phyloP scores from a whole-genome alignment of 2,113 vertebrate species.

The Willisornis vidua region DNA sequence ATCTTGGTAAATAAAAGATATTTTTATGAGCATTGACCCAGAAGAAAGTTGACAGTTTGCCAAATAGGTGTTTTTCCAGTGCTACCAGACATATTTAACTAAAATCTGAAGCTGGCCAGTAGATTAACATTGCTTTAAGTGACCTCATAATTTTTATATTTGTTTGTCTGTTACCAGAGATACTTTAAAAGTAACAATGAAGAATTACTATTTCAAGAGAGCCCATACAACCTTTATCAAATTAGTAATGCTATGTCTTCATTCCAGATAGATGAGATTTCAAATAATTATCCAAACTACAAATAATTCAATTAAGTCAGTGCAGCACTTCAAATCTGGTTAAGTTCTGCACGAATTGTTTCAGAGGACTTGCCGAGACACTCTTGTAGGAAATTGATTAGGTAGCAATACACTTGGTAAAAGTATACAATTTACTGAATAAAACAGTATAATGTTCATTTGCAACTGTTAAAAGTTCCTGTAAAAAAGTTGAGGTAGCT shows the following conservation, averaged over 20 bases:
- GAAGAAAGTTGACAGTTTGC: conserved; percentile 22
- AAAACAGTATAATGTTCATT: neutral
- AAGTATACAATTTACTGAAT: neutral
- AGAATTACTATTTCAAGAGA: neutral
- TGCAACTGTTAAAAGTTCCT: neutral
- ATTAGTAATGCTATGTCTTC: neutral
- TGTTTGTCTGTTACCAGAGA: conserved; percentile 12
- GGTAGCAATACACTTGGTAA: neutral
- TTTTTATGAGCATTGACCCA: conserved; percentile 49
- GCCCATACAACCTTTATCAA: neutral
- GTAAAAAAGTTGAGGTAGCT: neutral
- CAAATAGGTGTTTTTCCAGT: conserved; percentile 30
- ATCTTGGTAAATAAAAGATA: conserved; percentile 33
- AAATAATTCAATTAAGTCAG: neutral
- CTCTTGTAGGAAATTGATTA: neutral
- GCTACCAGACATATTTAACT: conserved; percentile 20
- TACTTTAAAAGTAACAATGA: neutral
- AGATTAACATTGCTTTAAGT: neutral
- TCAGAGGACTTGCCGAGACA: neutral
- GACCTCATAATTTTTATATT: neutral
- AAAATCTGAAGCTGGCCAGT: neutral
- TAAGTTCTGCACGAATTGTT: neutral
- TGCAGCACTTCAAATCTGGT: neutral
- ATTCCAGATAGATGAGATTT: neutral
- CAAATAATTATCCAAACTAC: neutral